phyloP scores from a whole-genome alignment of 2,888 invertebrate genomes.

The Cryptocephalus moraei region DNA sequence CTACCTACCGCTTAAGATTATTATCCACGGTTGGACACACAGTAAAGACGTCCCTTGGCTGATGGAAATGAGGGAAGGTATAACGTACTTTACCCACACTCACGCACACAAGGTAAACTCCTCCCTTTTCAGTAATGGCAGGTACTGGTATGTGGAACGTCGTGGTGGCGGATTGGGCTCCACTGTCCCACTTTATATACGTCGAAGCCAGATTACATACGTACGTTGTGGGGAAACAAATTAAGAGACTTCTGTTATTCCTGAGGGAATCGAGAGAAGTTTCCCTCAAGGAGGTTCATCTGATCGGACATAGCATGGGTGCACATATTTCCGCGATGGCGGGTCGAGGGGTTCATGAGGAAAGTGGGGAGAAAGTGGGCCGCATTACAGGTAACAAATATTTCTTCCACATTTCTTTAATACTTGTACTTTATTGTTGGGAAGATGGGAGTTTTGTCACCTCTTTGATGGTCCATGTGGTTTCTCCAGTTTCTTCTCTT shows the following conservation, averaged over 20 bases:
- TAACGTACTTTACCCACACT: background rate
- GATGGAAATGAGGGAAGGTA: constrained; percentile 30
- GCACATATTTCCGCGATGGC: constrained; percentile 43
- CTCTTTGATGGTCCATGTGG: no score
- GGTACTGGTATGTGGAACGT: constrained; percentile 34
- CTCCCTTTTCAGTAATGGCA: constrained; percentile 23
- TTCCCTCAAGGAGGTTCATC: constrained; percentile 29
- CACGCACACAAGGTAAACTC: background rate
- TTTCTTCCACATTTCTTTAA: no score
- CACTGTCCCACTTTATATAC: constrained; percentile 40
- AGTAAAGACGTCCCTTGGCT: constrained; percentile 28
- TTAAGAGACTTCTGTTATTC: constrained; percentile 30
- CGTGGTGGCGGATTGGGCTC: constrained; percentile 46
- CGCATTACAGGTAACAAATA: constrained; percentile 36
- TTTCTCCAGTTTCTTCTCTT: no score
- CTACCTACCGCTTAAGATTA: constrained; percentile 25
- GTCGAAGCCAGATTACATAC: constrained; percentile 40
- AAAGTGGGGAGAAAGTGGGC: constrained; percentile 27
- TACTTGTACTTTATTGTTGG: no score
- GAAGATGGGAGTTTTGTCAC: no score
- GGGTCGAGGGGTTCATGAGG: constrained; percentile 29
- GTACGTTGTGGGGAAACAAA: constrained; percentile 35
- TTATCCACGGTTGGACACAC: constrained; percentile 34
- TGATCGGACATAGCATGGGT: constrained; percentile 46
- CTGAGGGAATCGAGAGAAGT: constrained; percentile 16